A percentile compares a stretch with the other conserved stretches of the same genome.
Evolutionary conservation across 2,797 vertebrate genomes (phyloP).

Genomic region (Lutjanus argentimaculatus): DNA sequence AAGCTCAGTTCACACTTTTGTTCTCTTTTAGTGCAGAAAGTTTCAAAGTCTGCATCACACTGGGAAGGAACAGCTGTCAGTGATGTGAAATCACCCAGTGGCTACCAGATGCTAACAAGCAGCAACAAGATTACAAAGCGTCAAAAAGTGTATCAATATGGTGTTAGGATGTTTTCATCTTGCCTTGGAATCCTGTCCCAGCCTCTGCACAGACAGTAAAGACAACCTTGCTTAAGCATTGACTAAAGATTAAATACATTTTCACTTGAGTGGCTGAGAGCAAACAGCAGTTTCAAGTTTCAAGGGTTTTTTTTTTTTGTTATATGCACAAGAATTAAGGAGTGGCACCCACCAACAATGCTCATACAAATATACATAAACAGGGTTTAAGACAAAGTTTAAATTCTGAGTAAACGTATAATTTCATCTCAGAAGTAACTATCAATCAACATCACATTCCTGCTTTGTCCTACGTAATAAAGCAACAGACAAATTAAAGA

Average conservation of each 20-base stretch:
- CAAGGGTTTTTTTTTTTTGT: neutral
- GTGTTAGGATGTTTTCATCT: neutral
- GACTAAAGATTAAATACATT: neutral
- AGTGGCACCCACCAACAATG: neutral
- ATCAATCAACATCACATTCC: neutral
- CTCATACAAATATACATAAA: neutral
- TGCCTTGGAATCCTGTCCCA: neutral
- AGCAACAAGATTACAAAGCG: constrained; percentile 11
- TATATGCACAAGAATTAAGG: neutral
- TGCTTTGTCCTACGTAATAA: neutral
- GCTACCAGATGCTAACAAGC: constrained; percentile 1
- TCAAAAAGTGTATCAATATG: neutral
- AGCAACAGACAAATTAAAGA: neutral
- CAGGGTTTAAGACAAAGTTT: neutral
- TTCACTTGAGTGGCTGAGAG: neutral
- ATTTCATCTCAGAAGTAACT: neutral
- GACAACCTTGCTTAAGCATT: neutral
- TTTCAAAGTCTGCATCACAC: neutral
- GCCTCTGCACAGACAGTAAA: neutral
- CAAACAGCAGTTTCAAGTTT: neutral
- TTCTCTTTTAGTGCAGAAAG: neutral
- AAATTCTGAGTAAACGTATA: neutral
- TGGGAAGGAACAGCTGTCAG: constrained; percentile 2
- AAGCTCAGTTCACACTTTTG: neutral
- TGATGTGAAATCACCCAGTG: constrained; percentile 35